These are phyloP conservation scores for Amblyjoppa proteus DNA, from an alignment of 2,888 invertebrate species.

Conservation along the genomic window DNA sequence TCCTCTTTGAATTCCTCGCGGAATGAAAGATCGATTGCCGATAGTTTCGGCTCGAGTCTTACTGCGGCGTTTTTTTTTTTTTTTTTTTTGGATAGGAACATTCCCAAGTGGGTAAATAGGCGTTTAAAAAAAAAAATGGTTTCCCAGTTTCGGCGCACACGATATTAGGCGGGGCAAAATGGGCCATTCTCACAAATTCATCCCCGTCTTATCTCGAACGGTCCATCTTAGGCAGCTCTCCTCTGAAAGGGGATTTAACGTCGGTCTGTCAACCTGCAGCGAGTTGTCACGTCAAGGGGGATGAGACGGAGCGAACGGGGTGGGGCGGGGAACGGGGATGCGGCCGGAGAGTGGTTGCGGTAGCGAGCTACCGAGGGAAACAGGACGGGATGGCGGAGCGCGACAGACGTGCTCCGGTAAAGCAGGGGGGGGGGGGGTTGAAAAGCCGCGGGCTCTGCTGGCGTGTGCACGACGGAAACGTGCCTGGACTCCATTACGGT, in stretches of 20 bases:
- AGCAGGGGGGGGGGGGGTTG: slow-evolving; percentile 70
- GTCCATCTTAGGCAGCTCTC: not conserved
- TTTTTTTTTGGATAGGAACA: not conserved
- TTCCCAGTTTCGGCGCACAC: not conserved
- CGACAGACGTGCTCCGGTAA: slow-evolving; percentile 60
- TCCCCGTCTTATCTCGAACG: not conserved
- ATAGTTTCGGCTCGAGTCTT: not conserved
- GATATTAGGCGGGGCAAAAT: too few relatives aligned
- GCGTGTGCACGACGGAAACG: slow-evolving; percentile 81
- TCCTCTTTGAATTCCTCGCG: too few relatives aligned
- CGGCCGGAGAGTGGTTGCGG: slow-evolving; percentile 44
- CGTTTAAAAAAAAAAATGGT: not conserved
- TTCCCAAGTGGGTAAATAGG: slow-evolving; percentile 7
- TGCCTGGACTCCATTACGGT: slow-evolving; percentile 79
- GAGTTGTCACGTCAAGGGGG: slow-evolving; percentile 39
- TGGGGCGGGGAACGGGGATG: slow-evolving; percentile 12
- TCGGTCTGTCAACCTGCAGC: slow-evolving; percentile 74
- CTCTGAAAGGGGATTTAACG: slow-evolving; percentile 66
- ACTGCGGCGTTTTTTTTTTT: not conserved
- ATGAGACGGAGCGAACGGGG: slow-evolving; percentile 34
- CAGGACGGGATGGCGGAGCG: slow-evolving; percentile 30
- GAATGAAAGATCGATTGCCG: not conserved
- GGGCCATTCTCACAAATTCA: not conserved
- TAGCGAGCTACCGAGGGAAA: slow-evolving; percentile 47
- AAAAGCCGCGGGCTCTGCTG: slow-evolving; percentile 80